Conservation (phyloP, 2,888 invertebrate genomes). For the Platycheirus rosarum region DNA sequence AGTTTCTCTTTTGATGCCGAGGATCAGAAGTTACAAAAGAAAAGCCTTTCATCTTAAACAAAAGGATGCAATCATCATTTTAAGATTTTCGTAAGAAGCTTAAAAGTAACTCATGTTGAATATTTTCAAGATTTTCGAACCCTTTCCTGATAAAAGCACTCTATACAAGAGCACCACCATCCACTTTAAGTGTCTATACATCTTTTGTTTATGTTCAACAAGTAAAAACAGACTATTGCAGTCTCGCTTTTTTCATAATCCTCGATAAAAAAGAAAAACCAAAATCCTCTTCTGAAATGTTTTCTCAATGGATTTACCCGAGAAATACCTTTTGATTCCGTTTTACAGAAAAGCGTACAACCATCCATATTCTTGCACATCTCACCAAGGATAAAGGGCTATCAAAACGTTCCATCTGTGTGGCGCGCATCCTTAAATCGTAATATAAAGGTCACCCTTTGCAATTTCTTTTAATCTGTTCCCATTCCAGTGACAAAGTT, state of each 20-base stretch:
- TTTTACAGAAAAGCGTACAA: not conserved
- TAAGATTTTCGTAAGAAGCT: no score
- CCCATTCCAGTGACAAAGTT: constrained; percentile 24
- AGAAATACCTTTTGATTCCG: constrained; percentile 2
- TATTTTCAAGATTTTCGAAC: not conserved
- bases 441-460: constrained; percentile 29
- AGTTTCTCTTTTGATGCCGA: no score
- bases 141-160: not conserved
- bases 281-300: not conserved
- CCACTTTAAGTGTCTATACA: no score
- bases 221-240: not conserved
- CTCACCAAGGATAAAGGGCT: not conserved
- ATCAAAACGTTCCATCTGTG: constrained; percentile 16
- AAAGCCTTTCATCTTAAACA: no score
- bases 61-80: no score
- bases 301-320: not conserved
- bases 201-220: not conserved
- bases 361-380: constrained; percentile 2
- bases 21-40: no score
- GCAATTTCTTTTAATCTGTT: constrained; percentile 53
- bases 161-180: not conserved
- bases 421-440: constrained; percentile 36
- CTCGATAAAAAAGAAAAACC: not conserved
- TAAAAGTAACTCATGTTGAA: no score
- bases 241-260: not conserved